Percentiles rank a stretch among this genome's conserved stretches.
Conservation (phyloP, 2,888 invertebrate genomes). For the Eupithecia subfuscata region DNA sequence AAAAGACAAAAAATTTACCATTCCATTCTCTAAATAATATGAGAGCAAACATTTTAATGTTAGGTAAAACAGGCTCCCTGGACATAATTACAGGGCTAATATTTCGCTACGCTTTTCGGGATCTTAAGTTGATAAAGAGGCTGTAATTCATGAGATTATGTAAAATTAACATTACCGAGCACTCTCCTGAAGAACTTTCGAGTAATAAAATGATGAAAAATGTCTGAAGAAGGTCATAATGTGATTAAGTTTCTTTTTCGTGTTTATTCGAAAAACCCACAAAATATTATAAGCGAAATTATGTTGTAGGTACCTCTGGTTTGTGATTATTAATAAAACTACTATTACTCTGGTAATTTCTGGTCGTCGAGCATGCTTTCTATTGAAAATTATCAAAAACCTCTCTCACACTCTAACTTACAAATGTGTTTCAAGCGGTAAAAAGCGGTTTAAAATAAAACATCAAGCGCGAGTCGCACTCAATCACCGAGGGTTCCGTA, state of each 20-base stretch:
- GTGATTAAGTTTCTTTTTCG: conserved; percentile 34
- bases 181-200: conserved; percentile 41
- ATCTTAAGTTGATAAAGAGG: conserved; percentile 47
- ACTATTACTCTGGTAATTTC: neutral
- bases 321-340: neutral
- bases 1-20: too few species aligned
- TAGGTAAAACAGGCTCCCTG: neutral
- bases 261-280: neutral
- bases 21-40: neutral
- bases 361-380: neutral
- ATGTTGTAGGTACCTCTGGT: neutral
- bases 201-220: conserved; percentile 42
- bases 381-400: neutral
- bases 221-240: conserved; percentile 34
- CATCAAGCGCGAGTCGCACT: too few species aligned
- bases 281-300: neutral
- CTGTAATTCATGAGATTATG: conserved; percentile 50
- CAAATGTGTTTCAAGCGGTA: too few species aligned
- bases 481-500: too few species aligned
- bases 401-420: too few species aligned
- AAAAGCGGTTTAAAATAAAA: too few species aligned
- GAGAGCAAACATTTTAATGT: neutral
- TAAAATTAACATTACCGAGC: conserved; percentile 49
- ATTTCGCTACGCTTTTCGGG: conserved; percentile 26
- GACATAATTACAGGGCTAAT: conserved; percentile 13